Evolutionary conservation across 2,888 invertebrate species (phyloP).

Genomic region (Thymelicus lineola): DNA sequence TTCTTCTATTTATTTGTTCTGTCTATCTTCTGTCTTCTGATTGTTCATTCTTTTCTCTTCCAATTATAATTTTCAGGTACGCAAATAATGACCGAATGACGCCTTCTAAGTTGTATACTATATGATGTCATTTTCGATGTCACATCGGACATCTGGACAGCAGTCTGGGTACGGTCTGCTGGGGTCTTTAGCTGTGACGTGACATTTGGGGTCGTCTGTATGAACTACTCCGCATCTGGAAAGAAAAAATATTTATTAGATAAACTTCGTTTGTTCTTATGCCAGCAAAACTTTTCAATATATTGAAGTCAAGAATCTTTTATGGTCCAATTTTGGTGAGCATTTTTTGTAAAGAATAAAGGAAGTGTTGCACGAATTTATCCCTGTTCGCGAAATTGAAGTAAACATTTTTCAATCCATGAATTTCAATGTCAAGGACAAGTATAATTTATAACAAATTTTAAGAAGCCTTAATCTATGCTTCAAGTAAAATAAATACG

Average conservation of each 20-base stretch:
- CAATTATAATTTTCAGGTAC: conserved; percentile 5
- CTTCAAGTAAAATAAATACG: too few species aligned
- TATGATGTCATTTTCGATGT: conserved; percentile 57
- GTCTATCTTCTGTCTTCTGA: background rate
- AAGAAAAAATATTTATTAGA: conserved; percentile 39
- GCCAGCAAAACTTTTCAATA: too few species aligned
- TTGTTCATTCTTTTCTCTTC: background rate
- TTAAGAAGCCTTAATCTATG: too few species aligned
- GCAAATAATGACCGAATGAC: conserved; percentile 30
- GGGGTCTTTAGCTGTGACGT: conserved; percentile 54
- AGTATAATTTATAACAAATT: too few species aligned
- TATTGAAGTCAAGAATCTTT: background rate
- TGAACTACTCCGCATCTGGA: conserved; percentile 63
- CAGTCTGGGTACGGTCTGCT: conserved; percentile 65
- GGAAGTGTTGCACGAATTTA: too few species aligned
- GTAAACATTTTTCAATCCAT: too few species aligned
- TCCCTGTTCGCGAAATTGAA: too few species aligned
- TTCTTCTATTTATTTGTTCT: background rate
- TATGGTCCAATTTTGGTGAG: background rate
- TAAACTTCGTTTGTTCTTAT: too few species aligned
- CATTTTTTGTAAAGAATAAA: too few species aligned
- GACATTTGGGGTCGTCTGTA: conserved; percentile 56
- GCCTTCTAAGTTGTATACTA: conserved; percentile 34
- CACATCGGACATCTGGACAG: conserved; percentile 62
- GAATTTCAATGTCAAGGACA: too few species aligned